A percentile compares a stretch with the other conserved stretches of the same genome.
phyloP scores from a whole-genome alignment of 2,888 invertebrate genomes.

The Calephelis perditalis region DNA sequence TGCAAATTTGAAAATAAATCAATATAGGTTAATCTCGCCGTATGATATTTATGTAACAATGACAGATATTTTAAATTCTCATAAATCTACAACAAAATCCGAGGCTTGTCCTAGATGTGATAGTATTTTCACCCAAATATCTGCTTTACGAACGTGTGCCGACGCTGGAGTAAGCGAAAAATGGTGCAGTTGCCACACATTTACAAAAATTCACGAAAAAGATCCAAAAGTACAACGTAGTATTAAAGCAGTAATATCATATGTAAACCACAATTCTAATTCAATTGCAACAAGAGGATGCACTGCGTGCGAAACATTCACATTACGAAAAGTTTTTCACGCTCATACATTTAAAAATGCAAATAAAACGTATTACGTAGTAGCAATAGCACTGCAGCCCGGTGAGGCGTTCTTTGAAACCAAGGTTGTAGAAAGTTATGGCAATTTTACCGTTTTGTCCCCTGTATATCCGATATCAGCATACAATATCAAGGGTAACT shows the following conservation, averaged over 20 bases:
- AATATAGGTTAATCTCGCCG: slow-evolving; percentile 83
- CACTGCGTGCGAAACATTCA: slow-evolving; percentile 67
- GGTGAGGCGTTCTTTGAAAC: slow-evolving; percentile 82
- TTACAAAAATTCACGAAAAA: slow-evolving; percentile 47
- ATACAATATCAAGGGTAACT: slow-evolving; percentile 44
- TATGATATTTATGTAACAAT: slow-evolving; percentile 86
- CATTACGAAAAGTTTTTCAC: slow-evolving; percentile 64
- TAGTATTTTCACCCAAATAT: slow-evolving; percentile 78
- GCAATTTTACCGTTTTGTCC: slow-evolving; percentile 62
- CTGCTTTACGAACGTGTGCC: slow-evolving; percentile 79
- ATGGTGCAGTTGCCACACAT: slow-evolving; percentile 85
- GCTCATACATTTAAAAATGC: slow-evolving; percentile 49
- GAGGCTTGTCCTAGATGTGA: slow-evolving; percentile 80
- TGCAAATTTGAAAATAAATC: slow-evolving; percentile 78
- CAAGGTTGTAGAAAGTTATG: slow-evolving; percentile 68
- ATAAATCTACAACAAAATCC: slow-evolving; percentile 41
- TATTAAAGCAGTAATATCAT: slow-evolving; percentile 48
- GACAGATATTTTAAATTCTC: slow-evolving; percentile 76
- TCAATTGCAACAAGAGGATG: slow-evolving; percentile 42
- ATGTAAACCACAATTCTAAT: slow-evolving; percentile 38
- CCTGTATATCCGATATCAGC: slow-evolving; percentile 64
- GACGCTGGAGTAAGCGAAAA: slow-evolving; percentile 82
- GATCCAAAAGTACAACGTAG: slow-evolving; percentile 60
- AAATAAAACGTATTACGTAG: slow-evolving; percentile 68
- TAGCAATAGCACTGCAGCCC: slow-evolving; percentile 80